Evolutionary conservation across 2,113 vertebrate species (phyloP).

Genomic region (Rhynchomys soricoides): DNA sequence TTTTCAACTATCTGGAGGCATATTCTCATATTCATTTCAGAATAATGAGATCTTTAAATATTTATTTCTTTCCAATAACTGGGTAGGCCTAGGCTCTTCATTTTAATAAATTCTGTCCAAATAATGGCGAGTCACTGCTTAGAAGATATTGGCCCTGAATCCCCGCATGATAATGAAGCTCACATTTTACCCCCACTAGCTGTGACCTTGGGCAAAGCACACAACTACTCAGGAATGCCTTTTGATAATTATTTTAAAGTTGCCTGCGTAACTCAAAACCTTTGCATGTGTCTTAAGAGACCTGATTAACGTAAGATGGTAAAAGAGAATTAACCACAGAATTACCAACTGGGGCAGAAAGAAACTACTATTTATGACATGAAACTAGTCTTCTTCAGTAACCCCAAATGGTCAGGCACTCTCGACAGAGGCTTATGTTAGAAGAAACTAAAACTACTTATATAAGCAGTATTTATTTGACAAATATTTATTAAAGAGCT

Average conservation of each 20-base stretch:
- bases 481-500: slow-evolving; percentile 52
- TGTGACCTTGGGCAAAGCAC: slow-evolving; percentile 33
- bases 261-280: slow-evolving; percentile 56
- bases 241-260: slow-evolving; percentile 67
- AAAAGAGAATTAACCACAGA: slow-evolving; percentile 57
- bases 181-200: slow-evolving; percentile 35
- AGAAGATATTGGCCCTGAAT: slow-evolving; percentile 77
- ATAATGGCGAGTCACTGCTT: slow-evolving; percentile 78
- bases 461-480: slow-evolving; percentile 11
- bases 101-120: slow-evolving; percentile 82
- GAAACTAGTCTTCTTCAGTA: not conserved
- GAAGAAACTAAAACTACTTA: slow-evolving; percentile 41
- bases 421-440: slow-evolving; percentile 6
- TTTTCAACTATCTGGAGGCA: slow-evolving; percentile 75
- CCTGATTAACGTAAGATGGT: slow-evolving; percentile 59
- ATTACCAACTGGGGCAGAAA: slow-evolving; percentile 18
- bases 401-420: slow-evolving; percentile 19
- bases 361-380: slow-evolving; percentile 44
- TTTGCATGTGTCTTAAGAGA: slow-evolving; percentile 60
- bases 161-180: slow-evolving; percentile 60
- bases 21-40: slow-evolving; percentile 76
- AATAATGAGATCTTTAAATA: slow-evolving; percentile 82
- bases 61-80: slow-evolving; percentile 83
- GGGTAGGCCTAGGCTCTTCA: slow-evolving; percentile 64
- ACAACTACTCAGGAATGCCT: slow-evolving; percentile 9